A percentile compares a stretch with the other conserved stretches of the same genome.
Evolutionary conservation across 2,888 invertebrate genomes (phyloP).

Genomic region (Escarpia spicata): DNA sequence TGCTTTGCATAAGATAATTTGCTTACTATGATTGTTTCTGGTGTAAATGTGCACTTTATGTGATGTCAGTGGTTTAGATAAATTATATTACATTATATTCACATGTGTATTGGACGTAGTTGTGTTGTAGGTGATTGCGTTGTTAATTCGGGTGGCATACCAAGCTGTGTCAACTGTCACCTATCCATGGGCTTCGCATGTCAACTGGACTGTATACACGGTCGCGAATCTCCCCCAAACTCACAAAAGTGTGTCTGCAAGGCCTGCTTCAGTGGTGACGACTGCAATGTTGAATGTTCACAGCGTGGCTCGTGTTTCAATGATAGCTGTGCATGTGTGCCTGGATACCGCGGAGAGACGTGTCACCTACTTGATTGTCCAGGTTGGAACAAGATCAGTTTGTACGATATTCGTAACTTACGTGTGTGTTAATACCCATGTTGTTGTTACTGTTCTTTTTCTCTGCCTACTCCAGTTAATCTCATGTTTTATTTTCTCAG

Average conservation of each 20-base stretch:
- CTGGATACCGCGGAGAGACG: constrained; percentile 47
- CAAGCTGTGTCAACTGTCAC: constrained; percentile 46
- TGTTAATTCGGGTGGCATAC: not conserved
- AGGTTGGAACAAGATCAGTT: constrained; percentile 41
- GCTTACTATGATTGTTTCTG: not conserved
- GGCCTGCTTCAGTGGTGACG: constrained; percentile 47
- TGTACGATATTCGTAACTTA: not conserved
- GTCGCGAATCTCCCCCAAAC: constrained; percentile 38
- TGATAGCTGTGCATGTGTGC: constrained; percentile 43
- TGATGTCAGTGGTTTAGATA: not conserved
- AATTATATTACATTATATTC: not conserved
- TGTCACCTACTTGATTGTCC: constrained; percentile 50
- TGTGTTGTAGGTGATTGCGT: not conserved
- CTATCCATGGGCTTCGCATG: constrained; percentile 50
- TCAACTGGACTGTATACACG: constrained; percentile 50
- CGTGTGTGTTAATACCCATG: not conserved
- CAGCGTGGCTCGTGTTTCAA: constrained; percentile 39
- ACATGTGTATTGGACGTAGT: not conserved
- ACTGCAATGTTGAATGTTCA: constrained; percentile 47
- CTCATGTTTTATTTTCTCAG: not conserved
- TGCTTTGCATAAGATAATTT: not conserved
- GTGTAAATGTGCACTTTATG: not conserved
- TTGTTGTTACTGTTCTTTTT: no score
- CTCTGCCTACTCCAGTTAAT: not conserved
- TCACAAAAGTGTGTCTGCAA: constrained; percentile 45